Evolutionary conservation across 2,113 vertebrate species (phyloP).

Genomic region (Indri indri): DNA sequence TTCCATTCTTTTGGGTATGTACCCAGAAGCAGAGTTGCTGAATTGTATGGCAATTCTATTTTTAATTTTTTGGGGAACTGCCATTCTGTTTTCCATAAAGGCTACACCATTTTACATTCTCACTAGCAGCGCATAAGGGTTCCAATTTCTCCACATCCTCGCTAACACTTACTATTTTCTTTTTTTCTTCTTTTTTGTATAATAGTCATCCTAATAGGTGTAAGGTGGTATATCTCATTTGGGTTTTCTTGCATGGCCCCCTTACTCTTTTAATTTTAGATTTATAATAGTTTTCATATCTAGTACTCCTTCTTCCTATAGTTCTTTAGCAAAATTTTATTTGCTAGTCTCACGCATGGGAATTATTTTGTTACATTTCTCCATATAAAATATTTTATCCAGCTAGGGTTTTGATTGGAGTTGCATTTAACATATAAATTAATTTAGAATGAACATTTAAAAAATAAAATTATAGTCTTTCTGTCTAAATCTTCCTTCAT

Average conservation of each 20-base stretch:
- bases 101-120: background rate
- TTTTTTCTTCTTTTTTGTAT: background rate
- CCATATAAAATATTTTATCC: background rate
- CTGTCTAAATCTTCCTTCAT: background rate
- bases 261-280: background rate
- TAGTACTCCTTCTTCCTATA: background rate
- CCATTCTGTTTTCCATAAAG: background rate
- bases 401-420: background rate
- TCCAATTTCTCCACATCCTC: background rate
- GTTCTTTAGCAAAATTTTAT: background rate
- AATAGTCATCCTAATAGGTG: background rate
- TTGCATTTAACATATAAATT: background rate
- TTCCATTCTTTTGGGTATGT: background rate
- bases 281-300: background rate
- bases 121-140: background rate
- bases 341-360: background rate
- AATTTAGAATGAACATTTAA: background rate
- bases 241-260: background rate
- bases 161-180: background rate
- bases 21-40: background rate
- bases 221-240: background rate
- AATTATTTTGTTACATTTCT: constrained; percentile 6
- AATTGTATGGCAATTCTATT: constrained; percentile 4
- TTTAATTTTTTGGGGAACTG: constrained; percentile 28
- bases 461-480: background rate